Evolutionary conservation across 2,888 invertebrate species (phyloP), one percentile per base, ranked within the genome.

Genomic region (Acheta domesticus): DNA sequence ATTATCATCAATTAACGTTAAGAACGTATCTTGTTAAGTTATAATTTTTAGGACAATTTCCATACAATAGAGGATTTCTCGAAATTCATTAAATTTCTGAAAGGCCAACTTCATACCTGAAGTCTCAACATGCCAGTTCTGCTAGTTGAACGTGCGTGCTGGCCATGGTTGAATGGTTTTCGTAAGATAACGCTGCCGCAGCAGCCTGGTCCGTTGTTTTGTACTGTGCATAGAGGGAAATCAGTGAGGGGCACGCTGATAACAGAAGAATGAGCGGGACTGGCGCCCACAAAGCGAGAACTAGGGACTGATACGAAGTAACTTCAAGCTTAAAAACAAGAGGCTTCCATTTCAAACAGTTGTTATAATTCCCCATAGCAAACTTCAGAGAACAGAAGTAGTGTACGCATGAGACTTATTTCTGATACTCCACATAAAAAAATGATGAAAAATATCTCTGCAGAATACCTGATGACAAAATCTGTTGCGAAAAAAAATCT

Each of bases 281-380:
- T n/a, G 62, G 14, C 14, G 14, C 62, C n/a, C 62, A 19, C 62
- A 4, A n/a, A 62, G n/a, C 62, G 62, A 62, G 62, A 62, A n/a
- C 62, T 19, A 62, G 62, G 62, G 62, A 62, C 62, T 62, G 62
- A 62, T 62, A 62, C 62, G 16, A n/a, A n/a, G 62, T 62, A 62
- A 19, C 62, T 62, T n/a, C 62, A 62, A 62, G 62, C 62, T 62
- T 36, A 62, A 62, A 62, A 62, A 62, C n/a, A 62, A 19, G 62
- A 62, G 62, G 62, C 62, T 62, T 62, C 62, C 62, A 62, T 62
- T 62, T 62, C 62, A 62, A 62, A 62, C 62, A 62, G 62, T 62
- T 62, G 62, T 62, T 62, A 62, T 62, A 62, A 62, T 62, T 62
- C 62, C 36, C 62, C 62, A 62, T 62, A 62, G 62, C 62, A 19